Percentiles rank a stretch among this genome's conserved stretches.
Conservation (phyloP, 2,797 vertebrate genomes). For the Sarcophilus harrisii region DNA sequence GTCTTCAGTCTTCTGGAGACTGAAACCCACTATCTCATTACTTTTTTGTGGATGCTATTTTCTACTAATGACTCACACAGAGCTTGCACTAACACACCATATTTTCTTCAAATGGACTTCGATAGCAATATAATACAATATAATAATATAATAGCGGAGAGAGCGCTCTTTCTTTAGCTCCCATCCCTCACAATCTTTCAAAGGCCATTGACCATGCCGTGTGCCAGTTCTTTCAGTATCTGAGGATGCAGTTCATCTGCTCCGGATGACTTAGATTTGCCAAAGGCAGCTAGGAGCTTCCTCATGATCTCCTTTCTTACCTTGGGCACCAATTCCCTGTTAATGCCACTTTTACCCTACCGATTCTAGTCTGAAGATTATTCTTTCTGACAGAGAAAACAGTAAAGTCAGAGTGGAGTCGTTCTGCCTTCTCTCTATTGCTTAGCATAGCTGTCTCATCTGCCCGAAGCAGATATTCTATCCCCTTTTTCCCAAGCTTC, state of each 20-base stretch:
- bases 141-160: background rate
- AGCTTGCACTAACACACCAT: background rate
- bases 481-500: background rate
- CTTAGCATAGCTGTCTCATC: background rate
- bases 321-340: background rate
- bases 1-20: background rate
- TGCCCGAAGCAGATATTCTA: background rate
- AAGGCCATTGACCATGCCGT: background rate
- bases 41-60: background rate
- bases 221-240: background rate
- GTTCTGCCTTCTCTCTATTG: background rate
- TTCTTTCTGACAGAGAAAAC: background rate
- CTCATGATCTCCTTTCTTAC: background rate
- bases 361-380: background rate
- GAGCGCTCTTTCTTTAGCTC: background rate
- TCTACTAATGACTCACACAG: background rate
- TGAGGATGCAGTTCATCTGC: background rate
- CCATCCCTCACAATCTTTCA: background rate
- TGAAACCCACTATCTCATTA: background rate
- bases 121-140: background rate
- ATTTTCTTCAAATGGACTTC: background rate
- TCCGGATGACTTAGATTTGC: background rate
- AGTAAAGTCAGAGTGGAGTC: background rate
- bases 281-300: background rate
- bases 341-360: background rate